phyloP scores from a whole-genome alignment of 2,797 vertebrate species.

The Ctenosaura bakeri region DNA sequence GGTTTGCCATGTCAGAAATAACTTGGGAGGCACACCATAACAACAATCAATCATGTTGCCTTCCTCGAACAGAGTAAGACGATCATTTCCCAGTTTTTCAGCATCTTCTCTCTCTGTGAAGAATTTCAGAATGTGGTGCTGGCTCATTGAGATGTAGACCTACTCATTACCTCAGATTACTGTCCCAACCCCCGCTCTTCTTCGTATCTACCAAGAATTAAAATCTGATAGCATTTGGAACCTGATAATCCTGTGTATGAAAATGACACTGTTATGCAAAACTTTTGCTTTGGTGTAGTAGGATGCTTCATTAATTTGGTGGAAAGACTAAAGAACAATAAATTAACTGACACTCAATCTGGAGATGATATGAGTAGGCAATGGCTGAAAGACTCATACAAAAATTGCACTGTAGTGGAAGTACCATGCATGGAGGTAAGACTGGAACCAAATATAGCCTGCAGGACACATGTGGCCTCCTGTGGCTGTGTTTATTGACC shows the following conservation, averaged over 20 bases:
- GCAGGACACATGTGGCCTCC: too few species aligned
- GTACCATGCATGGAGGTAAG: background rate
- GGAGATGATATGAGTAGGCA: background rate
- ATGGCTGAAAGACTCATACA: background rate
- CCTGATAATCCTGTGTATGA: background rate
- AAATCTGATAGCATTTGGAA: background rate
- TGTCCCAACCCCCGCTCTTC: background rate
- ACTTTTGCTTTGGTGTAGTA: background rate
- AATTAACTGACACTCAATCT: background rate
- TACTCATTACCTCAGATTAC: background rate
- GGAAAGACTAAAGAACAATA: background rate
- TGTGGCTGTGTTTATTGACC: too few species aligned
- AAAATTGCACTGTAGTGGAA: background rate
- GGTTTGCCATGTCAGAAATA: too few species aligned
- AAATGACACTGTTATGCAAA: background rate
- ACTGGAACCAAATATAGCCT: too few species aligned
- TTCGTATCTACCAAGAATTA: background rate
- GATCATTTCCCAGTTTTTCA: background rate
- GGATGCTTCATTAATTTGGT: background rate
- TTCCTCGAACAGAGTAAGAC: background rate
- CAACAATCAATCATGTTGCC: too few species aligned
- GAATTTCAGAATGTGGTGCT: background rate
- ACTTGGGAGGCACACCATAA: too few species aligned
- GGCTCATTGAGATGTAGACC: background rate
- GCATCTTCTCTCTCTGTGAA: background rate